Base-by-base conservation (phyloP, 1,140 invertebrate genomes). In the Dermatophagoides farinae region DNA sequence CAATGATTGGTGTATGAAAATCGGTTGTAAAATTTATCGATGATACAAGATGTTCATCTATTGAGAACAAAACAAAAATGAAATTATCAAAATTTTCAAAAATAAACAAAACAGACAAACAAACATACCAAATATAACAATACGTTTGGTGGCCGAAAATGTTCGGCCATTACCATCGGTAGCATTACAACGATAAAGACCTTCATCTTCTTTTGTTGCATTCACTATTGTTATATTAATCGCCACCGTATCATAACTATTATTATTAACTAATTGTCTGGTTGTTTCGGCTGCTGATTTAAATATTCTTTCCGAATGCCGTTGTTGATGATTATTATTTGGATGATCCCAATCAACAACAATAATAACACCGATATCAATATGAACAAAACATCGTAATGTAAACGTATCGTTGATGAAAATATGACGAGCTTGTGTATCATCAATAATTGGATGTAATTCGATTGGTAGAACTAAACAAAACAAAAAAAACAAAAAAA, bases 11-110 rank as follows among this genome's bases (percentile, higher is more conserved):
- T 4, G 37, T 22, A 22, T 64, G 50, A 5, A 67, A 43, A 22
- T 66, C 65, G 1, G 55, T 66, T 0, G 64, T 62, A n/a, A 66
- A 60, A 40, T 67, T 66, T 1, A 67, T 44, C 10, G 62, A 61
- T 12, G 46, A 20, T 5, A 57, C 59, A 41, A 62, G 57, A 9
- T 62, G 43, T 18, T 57, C 46, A 44, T 55, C 64, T 62, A 10
- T 31, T 2, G 31, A 31, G 8, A 31, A 9, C 10, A 60, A 49
- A 38, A 10, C 6, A 47, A 44, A 20, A n/a, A 16, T 9, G 8
- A n/a, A 51, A 51, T 51, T 9, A 51, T 9, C 37, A 39, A 52
- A n/a, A 25, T 52, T 25, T 2, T 52, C 16, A 16, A n/a, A 6
- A 2, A n/a, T 5, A 61, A 60, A 60, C 25, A 49, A 16, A 18